phyloP scores from a whole-genome alignment of 2,113 vertebrate genomes.

The Crocuta crocuta region DNA sequence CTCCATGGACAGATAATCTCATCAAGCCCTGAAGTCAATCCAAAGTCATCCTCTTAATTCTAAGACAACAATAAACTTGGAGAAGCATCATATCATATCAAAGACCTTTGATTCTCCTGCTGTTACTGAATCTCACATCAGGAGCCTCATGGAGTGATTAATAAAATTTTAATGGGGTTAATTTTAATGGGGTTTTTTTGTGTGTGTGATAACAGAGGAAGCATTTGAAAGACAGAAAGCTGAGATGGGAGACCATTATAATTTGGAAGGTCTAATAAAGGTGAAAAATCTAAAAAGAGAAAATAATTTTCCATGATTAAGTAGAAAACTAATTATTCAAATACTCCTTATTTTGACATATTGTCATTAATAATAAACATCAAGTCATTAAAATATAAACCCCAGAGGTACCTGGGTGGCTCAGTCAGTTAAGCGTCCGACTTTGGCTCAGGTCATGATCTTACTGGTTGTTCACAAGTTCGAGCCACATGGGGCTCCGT shows the following conservation, averaged over 20 bases:
- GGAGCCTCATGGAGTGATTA: background rate
- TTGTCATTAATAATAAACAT: background rate
- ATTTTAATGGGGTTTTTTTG: background rate
- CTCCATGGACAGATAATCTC: conserved; percentile 33
- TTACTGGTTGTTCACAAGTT: too few relatives aligned
- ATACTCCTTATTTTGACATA: background rate
- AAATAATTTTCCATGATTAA: conserved; percentile 38
- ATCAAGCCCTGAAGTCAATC: conserved; percentile 28
- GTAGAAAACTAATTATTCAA: background rate
- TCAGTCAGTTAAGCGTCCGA: too few relatives aligned
- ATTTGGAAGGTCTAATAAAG: background rate
- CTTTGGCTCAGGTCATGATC: too few relatives aligned
- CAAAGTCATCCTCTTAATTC: background rate
- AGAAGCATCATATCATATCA: background rate
- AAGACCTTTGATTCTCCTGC: background rate
- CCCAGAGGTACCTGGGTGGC: background rate
- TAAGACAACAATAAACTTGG: background rate
- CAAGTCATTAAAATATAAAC: background rate
- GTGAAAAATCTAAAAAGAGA: conserved; percentile 8
- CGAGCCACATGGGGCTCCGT: too few relatives aligned
- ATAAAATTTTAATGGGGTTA: background rate
- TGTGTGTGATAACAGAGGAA: background rate
- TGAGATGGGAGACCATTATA: background rate
- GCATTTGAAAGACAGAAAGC: background rate
- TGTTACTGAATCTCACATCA: background rate